Percentiles rank a stretch among this genome's conserved stretches.
phyloP scores from a whole-genome alignment of 2,113 vertebrate genomes.

The Notarius lentiginosus region DNA sequence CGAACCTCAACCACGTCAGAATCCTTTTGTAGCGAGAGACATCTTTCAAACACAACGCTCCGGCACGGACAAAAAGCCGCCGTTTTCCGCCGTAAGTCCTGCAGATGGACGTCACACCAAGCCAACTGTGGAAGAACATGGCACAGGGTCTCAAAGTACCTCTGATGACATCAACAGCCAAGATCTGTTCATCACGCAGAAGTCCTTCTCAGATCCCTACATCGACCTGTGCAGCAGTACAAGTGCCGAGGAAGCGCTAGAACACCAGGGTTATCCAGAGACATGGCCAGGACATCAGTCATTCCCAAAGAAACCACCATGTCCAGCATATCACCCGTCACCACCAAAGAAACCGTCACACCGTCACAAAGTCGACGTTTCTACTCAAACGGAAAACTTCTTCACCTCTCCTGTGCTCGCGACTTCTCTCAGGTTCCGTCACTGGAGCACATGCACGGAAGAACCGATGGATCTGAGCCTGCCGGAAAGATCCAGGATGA shows the following conservation, averaged over 20 bases:
- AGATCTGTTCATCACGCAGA: slow-evolving; percentile 79
- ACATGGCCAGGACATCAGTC: not conserved
- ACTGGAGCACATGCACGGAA: not conserved
- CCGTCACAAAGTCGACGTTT: slow-evolving; percentile 37
- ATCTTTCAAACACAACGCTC: not conserved
- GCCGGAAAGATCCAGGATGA: slow-evolving; percentile 57
- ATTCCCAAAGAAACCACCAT: not conserved
- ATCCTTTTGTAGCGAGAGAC: not conserved
- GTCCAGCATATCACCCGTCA: not conserved
- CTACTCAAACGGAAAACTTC: slow-evolving; percentile 75
- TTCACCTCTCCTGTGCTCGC: slow-evolving; percentile 61
- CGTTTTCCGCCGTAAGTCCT: not conserved
- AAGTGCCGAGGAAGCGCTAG: slow-evolving; percentile 32
- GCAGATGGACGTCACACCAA: slow-evolving; percentile 2
- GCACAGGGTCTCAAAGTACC: slow-evolving; percentile 53
- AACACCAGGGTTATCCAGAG: not conserved
- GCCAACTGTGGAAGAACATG: not conserved
- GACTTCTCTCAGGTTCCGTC: slow-evolving; percentile 59
- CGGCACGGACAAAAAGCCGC: not conserved
- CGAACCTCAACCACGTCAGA: not conserved
- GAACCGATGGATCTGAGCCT: slow-evolving; percentile 70
- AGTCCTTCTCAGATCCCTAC: slow-evolving; percentile 60
- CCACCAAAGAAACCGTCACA: not conserved
- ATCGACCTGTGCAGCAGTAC: slow-evolving; percentile 55
- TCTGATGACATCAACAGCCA: slow-evolving; percentile 70